phyloP scores from a whole-genome alignment of 92 coral and sea anemone species.

The Palythoa caribaeorum region DNA sequence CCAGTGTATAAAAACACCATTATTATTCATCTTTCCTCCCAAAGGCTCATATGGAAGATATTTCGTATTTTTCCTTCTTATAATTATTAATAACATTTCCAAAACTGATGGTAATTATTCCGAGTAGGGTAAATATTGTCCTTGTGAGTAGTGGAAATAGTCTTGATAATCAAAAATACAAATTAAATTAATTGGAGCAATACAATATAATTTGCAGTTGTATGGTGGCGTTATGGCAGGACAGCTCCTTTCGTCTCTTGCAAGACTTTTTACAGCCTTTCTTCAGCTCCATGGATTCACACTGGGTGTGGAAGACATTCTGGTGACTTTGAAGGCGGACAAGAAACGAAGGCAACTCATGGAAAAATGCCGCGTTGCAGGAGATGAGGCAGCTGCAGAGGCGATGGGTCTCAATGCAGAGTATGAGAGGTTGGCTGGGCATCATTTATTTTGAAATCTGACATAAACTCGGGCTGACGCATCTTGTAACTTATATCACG shows the following conservation, averaged over 20 bases:
- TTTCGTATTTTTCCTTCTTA: too few relatives aligned
- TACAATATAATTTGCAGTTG: conserved; percentile 51
- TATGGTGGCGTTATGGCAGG: conserved; percentile 96
- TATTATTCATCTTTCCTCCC: too few relatives aligned
- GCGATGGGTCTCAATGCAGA: conserved; percentile 82
- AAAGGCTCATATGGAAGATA: too few relatives aligned
- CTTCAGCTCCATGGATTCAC: conserved; percentile 92
- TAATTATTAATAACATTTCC: too few relatives aligned
- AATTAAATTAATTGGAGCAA: neutral
- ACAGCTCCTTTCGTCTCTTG: conserved; percentile 86
- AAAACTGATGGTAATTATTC: too few relatives aligned
- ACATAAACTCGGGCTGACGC: neutral
- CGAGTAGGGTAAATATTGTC: too few relatives aligned
- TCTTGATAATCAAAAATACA: neutral
- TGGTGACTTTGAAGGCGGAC: conserved; percentile 83
- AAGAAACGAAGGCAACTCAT: conserved; percentile 82
- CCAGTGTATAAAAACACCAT: too few relatives aligned
- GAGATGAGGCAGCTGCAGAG: conserved; percentile 79
- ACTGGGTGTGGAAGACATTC: conserved; percentile 94
- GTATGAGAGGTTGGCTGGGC: conserved; percentile 74
- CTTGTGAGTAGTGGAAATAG: too few relatives aligned
- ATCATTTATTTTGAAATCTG: neutral
- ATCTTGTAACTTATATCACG: neutral
- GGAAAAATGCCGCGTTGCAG: conserved; percentile 81
- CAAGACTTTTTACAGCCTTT: conserved; percentile 90